Evolutionary conservation across 2,888 invertebrate genomes (phyloP), one percentile per base, ranked within the genome.

Genomic region (Drosophila ezoana): DNA sequence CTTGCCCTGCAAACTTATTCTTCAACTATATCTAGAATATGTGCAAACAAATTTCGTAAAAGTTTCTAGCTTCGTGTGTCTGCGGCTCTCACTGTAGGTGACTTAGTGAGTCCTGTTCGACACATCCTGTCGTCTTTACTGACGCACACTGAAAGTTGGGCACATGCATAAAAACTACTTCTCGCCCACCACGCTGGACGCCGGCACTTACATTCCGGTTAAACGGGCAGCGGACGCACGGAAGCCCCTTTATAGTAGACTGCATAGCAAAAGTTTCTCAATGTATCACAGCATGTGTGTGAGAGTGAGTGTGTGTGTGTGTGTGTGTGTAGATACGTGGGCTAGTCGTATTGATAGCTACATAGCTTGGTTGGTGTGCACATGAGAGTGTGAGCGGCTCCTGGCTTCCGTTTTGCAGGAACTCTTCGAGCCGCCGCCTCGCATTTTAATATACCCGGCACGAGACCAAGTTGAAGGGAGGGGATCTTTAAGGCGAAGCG

Each of bases 51-150:
- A 81, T 81, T 81, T 45, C 41, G 40, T 16, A 61, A 79, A 79
- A 81, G 38, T 79, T 78, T 71, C 13, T 28, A 28, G 16, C 40
- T 40, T 10, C 44, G 14, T 18, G 2, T 56, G 49, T 20, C 37
- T 37, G 18, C 23, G 59, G n/a, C 48, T 33, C 10, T 35, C 35
- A n/a, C 33, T 18, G 11, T 32, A 38, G 45, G 38, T 58, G 51
- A 52, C 14, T 61, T 56, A 52, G 37, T 45, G 54, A 64, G 72
- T 65, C 73, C 73, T 60, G 75, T 68, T 81, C 72, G 82, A 81
- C 86, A 81, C 72, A 70, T 85, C 85, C 81, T 81, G 82, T 81
- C 75, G 61, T 41, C 83, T 43, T 60, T 65, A 58, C 38, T 60
- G 78, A 35, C 13, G 59, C 54, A 38, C 58, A 53, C 58, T 33